phyloP scores from a whole-genome alignment of 2,888 invertebrate species.

The Miltochrista miniata region DNA sequence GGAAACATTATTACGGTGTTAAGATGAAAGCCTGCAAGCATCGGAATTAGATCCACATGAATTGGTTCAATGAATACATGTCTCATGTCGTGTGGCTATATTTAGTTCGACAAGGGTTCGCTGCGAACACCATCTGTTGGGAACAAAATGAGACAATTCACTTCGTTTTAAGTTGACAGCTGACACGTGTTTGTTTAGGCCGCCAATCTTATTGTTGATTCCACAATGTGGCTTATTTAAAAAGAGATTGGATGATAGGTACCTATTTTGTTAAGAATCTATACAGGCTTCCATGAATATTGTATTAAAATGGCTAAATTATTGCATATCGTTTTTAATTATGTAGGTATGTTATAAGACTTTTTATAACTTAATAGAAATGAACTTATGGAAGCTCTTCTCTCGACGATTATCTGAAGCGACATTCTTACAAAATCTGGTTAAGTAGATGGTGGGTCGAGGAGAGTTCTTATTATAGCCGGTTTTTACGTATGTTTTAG shows the following conservation, averaged over 20 bases:
- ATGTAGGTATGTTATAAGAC: too few relatives aligned
- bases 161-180: slow-evolving; percentile 6
- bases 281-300: not conserved
- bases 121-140: slow-evolving; percentile 34
- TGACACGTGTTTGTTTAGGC: slow-evolving; percentile 32
- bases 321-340: too few relatives aligned
- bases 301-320: too few relatives aligned
- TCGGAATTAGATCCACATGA: slow-evolving; percentile 36
- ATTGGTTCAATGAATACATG: slow-evolving; percentile 40
- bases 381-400: too few relatives aligned
- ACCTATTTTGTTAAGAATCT: not conserved
- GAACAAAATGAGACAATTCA: slow-evolving; percentile 34
- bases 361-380: too few relatives aligned
- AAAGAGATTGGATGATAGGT: not conserved
- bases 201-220: slow-evolving; percentile 16
- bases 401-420: too few relatives aligned
- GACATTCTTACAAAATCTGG: too few relatives aligned
- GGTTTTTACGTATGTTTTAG: too few relatives aligned
- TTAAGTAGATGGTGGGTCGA: too few relatives aligned
- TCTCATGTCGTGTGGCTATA: slow-evolving; percentile 30
- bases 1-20: slow-evolving; percentile 27
- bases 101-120: slow-evolving; percentile 43
- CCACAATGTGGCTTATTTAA: too few relatives aligned
- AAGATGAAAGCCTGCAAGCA: slow-evolving; percentile 33
- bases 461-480: too few relatives aligned